Conservation (phyloP, 2,888 invertebrate species). For the Lomographa bimaculata region DNA sequence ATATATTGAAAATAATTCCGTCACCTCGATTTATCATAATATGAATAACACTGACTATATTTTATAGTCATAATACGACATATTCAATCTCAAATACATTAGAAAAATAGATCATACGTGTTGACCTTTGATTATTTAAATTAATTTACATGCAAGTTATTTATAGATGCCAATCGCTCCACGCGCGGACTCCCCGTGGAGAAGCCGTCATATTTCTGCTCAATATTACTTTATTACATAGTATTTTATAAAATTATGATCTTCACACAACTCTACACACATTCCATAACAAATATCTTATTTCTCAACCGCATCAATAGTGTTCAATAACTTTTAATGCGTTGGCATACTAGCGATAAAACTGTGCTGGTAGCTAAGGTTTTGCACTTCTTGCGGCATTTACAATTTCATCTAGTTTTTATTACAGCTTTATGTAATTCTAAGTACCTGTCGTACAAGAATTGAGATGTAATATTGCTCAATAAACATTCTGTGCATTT, state of each 20-base stretch:
- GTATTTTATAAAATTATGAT: constrained; percentile 1
- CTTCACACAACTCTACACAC: not conserved
- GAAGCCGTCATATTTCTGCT: constrained; percentile 2
- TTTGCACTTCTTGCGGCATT: not conserved
- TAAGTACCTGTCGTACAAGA: not conserved
- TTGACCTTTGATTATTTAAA: constrained; percentile 8
- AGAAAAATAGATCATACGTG: not conserved
- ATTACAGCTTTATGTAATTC: not conserved
- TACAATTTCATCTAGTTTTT: constrained; percentile 2
- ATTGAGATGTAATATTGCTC: too few relatives aligned
- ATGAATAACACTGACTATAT: too few relatives aligned
- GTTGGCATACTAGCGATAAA: not conserved
- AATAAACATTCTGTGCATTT: too few relatives aligned
- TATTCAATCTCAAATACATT: too few relatives aligned
- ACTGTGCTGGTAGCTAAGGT: not conserved
- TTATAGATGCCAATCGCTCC: not conserved
- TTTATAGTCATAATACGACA: too few relatives aligned
- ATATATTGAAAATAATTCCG: too few relatives aligned
- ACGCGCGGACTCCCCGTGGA: constrained; percentile 4
- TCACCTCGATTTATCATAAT: too few relatives aligned
- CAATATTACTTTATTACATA: constrained; percentile 6
- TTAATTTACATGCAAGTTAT: not conserved
- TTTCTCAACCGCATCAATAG: not conserved
- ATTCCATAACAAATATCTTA: not conserved
- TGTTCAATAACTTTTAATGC: not conserved